A percentile compares a stretch with the other conserved stretches of the same genome.
Conservation (phyloP, 2,888 invertebrate species). For the Epinotia demarniana region DNA sequence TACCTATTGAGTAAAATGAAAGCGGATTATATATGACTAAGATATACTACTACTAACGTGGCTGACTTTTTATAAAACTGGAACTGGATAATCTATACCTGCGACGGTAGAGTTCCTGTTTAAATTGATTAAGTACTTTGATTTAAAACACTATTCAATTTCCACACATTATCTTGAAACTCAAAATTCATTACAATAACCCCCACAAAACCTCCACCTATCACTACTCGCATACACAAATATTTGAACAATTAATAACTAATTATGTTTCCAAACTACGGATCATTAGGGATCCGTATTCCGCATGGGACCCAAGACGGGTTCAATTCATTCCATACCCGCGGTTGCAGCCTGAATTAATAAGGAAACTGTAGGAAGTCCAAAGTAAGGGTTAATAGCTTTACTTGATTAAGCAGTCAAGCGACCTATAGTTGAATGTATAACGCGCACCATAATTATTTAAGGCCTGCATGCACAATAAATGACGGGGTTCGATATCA, state of each 20-base stretch:
- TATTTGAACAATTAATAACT: slow-evolving; percentile 19
- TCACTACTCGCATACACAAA: neutral
- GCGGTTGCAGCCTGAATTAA: slow-evolving; percentile 52
- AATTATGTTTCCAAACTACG: slow-evolving; percentile 20
- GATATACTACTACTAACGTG: too few relatives aligned
- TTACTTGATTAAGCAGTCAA: slow-evolving; percentile 33
- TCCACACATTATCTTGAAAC: neutral
- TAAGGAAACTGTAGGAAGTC: slow-evolving; percentile 50
- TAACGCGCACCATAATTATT: neutral
- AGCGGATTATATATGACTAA: too few relatives aligned
- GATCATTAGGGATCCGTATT: slow-evolving; percentile 35
- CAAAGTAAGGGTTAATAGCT: slow-evolving; percentile 41
- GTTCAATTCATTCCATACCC: slow-evolving; percentile 21
- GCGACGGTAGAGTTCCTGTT: too few relatives aligned
- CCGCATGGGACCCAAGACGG: slow-evolving; percentile 19
- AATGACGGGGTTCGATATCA: too few relatives aligned
- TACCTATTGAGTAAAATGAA: too few relatives aligned
- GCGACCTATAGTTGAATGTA: neutral
- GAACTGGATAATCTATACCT: too few relatives aligned
- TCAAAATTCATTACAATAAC: neutral
- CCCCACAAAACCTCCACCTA: neutral
- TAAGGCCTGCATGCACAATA: neutral
- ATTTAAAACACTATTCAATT: neutral
- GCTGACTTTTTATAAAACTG: too few relatives aligned
- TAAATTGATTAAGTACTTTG: too few relatives aligned